phyloP scores from a whole-genome alignment of 2,113 vertebrate species.

The Laticauda colubrina region DNA sequence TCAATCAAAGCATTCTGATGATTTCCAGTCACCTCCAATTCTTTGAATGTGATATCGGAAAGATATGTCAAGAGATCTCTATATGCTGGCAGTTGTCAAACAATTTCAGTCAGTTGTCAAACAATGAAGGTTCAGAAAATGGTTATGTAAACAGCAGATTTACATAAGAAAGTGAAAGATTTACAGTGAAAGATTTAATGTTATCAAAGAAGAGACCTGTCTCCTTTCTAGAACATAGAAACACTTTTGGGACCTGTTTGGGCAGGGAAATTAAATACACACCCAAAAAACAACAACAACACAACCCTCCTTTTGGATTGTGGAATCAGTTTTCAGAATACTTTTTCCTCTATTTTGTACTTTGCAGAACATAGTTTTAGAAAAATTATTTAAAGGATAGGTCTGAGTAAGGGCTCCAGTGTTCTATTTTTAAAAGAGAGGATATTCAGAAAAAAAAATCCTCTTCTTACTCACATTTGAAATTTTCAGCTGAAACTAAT shows the following conservation, averaged over 20 bases:
- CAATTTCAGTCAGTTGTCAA: not conserved
- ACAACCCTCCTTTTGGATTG: too few relatives aligned
- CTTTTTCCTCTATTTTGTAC: not conserved
- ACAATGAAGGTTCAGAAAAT: not conserved
- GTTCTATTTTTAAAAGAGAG: not conserved
- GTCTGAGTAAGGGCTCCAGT: not conserved
- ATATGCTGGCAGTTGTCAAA: not conserved
- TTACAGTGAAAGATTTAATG: not conserved
- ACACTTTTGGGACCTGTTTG: not conserved
- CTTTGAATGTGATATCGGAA: too few relatives aligned
- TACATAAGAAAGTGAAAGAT: too few relatives aligned
- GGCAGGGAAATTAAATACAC: not conserved
- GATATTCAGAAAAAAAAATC: not conserved
- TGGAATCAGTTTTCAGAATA: not conserved
- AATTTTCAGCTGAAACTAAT: not conserved
- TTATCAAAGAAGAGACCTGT: not conserved
- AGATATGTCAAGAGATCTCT: not conserved
- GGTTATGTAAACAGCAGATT: not conserved
- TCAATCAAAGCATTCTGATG: too few relatives aligned
- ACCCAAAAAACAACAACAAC: too few relatives aligned
- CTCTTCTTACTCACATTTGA: too few relatives aligned
- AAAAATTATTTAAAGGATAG: not conserved
- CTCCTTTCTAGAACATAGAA: not conserved
- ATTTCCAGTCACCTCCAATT: too few relatives aligned
- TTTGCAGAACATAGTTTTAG: not conserved